Evolutionary conservation across 2,888 invertebrate genomes (phyloP).

Genomic region (Blastobasis lacticolella): DNA sequence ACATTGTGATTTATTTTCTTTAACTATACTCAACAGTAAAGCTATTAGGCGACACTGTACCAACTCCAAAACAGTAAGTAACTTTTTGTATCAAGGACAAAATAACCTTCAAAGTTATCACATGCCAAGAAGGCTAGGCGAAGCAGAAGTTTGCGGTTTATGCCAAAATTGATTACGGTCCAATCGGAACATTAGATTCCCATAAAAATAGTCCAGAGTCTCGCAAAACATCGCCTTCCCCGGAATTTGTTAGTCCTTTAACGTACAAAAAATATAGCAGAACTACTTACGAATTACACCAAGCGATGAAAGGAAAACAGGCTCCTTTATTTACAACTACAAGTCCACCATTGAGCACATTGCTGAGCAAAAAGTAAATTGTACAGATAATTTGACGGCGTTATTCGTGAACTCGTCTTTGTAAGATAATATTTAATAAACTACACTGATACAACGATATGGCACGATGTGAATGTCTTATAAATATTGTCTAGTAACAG

Average conservation of each 20-base stretch:
- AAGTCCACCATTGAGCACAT: conserved; percentile 39
- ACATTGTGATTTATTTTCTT: too few species aligned
- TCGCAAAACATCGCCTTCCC: not conserved
- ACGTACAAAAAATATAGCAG: too few species aligned
- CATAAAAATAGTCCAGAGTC: conserved; percentile 4
- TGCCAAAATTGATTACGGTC: conserved; percentile 7
- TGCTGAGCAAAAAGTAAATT: conserved; percentile 33
- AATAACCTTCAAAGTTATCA: conserved; percentile 1
- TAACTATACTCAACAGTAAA: too few species aligned
- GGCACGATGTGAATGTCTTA: conserved; percentile 15
- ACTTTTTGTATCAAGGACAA: too few species aligned
- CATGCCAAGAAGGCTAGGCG: not conserved
- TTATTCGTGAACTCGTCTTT: conserved; percentile 24
- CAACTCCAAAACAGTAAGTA: too few species aligned
- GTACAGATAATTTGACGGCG: conserved; percentile 34
- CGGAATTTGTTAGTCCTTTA: not conserved
- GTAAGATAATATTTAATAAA: conserved; percentile 17
- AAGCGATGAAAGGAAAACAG: conserved; percentile 5
- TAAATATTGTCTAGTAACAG: conserved; percentile 12
- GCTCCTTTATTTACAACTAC: conserved; percentile 34
- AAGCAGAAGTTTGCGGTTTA: conserved; percentile 12
- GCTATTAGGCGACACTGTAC: too few species aligned
- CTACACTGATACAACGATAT: conserved; percentile 20
- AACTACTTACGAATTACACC: conserved; percentile 19
- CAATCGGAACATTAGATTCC: not conserved